Evolutionary conservation across 1,140 invertebrate species (phyloP), one percentile per base, ranked within the genome.

Genomic region (Ips nitidus): DNA sequence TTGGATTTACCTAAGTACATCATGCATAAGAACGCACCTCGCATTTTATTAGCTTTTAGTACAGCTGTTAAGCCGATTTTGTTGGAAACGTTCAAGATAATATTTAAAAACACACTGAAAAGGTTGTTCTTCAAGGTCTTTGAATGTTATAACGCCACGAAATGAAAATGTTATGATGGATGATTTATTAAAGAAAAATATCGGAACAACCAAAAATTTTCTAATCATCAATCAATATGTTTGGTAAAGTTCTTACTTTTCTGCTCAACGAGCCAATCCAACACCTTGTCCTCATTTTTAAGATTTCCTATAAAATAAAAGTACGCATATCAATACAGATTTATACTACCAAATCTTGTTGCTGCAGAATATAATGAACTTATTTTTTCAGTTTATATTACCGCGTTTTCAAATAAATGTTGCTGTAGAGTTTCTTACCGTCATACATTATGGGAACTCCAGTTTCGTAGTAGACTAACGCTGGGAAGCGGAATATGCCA

Each of bases 191-290:
- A 22, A 22, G 22, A 22, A 22, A 22, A 22, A 22, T 22, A 22
- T 22, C 22, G 22, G 22, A 22, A 22, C 22, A 22, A 22, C 22
- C 22, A 22, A 50, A 45, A 45, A 45, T 8, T 8, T 50, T 8
- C 45, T 50, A 50, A 50, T 8, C 7, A 2, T 22, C 45, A 50
- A 50, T 50, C 7, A 50, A 50, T 50, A 3, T 50, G 22, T 55
- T 55, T 36, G 37, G 52, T 43, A 56, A 58, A 52, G 72, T 71
- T 86, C 92, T 94, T 93, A 94, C 92, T 93, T 90, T 94, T 93
- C 86, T 95, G 92, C 86, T 94, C 90, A 86, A 94, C 86, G 85
- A 95, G 90, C 93, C 93, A 96, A 86, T 93, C 90, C 85, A 97
- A 89, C 84, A 97, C 94, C 87, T 92, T 92, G 82, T 94, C 91